Percentiles rank a stretch among this genome's conserved stretches.
Evolutionary conservation across 1,140 invertebrate genomes (phyloP).

Genomic region (Drosophila watanabei): DNA sequence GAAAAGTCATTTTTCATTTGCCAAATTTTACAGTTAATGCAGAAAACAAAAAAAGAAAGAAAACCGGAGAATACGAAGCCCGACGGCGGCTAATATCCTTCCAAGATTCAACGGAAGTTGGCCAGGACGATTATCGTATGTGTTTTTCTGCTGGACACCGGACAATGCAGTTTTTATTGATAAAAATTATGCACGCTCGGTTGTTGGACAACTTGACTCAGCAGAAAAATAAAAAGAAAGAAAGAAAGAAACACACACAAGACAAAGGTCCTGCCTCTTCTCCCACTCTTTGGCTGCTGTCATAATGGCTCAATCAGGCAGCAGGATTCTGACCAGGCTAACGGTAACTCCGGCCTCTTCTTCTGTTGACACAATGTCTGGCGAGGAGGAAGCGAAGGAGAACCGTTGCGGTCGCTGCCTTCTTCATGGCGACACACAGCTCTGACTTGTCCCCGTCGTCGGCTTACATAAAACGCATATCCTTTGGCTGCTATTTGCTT

Average conservation of each 20-base stretch:
- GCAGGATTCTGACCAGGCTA: constrained; percentile 22
- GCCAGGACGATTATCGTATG: constrained; percentile 55
- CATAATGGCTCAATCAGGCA: constrained; percentile 77
- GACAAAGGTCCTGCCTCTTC: constrained; percentile 33
- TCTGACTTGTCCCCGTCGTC: constrained; percentile 15
- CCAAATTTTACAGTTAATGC: constrained; percentile 78
- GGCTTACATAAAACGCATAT: constrained; percentile 35
- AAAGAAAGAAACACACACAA: background rate
- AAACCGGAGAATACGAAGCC: background rate
- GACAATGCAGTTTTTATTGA: constrained; percentile 68
- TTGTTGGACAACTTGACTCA: constrained; percentile 79
- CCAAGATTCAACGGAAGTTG: constrained; percentile 66
- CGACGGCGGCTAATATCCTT: constrained; percentile 28
- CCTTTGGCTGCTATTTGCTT: constrained; percentile 26
- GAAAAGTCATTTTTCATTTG: constrained; percentile 62
- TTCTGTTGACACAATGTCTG: constrained; percentile 47
- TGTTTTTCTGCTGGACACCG: constrained; percentile 16
- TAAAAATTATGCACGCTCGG: constrained; percentile 78
- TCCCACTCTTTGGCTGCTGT: constrained; percentile 27
- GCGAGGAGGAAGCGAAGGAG: constrained; percentile 16
- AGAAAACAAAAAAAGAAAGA: constrained; percentile 24
- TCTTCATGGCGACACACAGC: constrained; percentile 28
- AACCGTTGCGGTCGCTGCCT: constrained; percentile 23
- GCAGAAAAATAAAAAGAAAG: constrained; percentile 56
- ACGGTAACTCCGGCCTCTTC: constrained; percentile 4